Evolutionary conservation across 2,888 invertebrate genomes (phyloP).

Genomic region (Galerucella nymphaeae): DNA sequence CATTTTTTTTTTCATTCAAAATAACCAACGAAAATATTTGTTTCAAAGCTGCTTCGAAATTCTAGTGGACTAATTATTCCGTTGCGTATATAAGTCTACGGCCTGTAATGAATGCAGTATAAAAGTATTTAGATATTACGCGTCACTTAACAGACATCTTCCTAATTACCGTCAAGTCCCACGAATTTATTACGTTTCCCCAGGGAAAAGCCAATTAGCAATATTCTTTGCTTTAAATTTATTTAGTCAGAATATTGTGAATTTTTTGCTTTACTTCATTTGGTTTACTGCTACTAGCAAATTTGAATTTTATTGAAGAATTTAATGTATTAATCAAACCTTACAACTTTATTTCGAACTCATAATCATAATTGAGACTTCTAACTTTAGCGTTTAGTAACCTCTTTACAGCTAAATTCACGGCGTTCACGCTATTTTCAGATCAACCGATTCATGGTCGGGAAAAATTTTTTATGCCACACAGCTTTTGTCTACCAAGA

Average conservation of each 20-base stretch:
- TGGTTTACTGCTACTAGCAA: not conserved
- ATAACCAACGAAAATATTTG: not conserved
- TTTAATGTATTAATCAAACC: too few relatives aligned
- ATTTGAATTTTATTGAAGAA: too few relatives aligned
- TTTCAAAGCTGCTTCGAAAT: slow-evolving; percentile 26
- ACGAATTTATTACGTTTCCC: slow-evolving; percentile 13
- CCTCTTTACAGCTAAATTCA: too few relatives aligned
- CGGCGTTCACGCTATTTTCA: too few relatives aligned
- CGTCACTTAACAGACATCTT: slow-evolving; percentile 23
- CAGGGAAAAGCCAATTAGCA: slow-evolving; percentile 10
- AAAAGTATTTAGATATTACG: slow-evolving; percentile 26
- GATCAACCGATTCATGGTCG: too few relatives aligned
- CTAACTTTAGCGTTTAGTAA: too few relatives aligned
- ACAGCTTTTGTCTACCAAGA: too few relatives aligned
- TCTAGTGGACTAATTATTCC: slow-evolving; percentile 20
- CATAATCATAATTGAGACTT: too few relatives aligned
- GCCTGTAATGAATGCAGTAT: slow-evolving; percentile 22
- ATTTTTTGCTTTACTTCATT: not conserved
- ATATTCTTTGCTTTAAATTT: not conserved
- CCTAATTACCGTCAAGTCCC: slow-evolving; percentile 13
- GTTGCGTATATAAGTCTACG: slow-evolving; percentile 22
- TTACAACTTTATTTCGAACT: too few relatives aligned
- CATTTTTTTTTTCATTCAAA: too few relatives aligned
- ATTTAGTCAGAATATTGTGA: not conserved
- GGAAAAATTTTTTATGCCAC: too few relatives aligned